Percentiles rank a stretch among this genome's conserved stretches.
Evolutionary conservation across 2,888 invertebrate genomes (phyloP).

Genomic region (Diplazon laetatorius): DNA sequence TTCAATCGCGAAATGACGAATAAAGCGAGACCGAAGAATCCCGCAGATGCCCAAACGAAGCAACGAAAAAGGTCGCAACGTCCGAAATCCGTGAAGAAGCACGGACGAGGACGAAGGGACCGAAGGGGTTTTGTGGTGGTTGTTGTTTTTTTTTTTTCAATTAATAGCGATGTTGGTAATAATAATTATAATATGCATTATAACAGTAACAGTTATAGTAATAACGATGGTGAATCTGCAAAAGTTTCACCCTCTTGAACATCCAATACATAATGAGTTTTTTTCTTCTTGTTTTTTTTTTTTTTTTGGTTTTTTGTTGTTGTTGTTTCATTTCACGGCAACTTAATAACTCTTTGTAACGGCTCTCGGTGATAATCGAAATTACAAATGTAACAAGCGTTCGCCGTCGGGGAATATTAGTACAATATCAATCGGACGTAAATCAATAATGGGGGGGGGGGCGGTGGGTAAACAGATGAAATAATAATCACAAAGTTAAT

Average conservation of each 20-base stretch:
- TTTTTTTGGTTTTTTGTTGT: conserved; percentile 29
- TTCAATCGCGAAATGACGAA: not conserved
- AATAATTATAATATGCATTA: conserved; percentile 65
- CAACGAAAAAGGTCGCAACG: not conserved
- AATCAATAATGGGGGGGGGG: too few species aligned
- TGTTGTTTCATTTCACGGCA: too few species aligned
- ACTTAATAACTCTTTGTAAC: conserved; percentile 55
- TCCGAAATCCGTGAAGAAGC: conserved; percentile 15
- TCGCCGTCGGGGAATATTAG: conserved; percentile 43
- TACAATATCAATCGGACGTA: conserved; percentile 43
- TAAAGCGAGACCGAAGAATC: conserved; percentile 1
- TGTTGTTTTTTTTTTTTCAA: conserved; percentile 47
- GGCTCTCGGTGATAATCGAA: conserved; percentile 52
- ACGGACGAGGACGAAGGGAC: conserved; percentile 53
- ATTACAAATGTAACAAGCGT: conserved; percentile 64
- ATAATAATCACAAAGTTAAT: not conserved
- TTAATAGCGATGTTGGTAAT: conserved; percentile 63
- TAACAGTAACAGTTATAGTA: conserved; percentile 67
- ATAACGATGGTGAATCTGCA: conserved; percentile 62
- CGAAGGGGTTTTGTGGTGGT: conserved; percentile 47
- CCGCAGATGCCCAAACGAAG: not conserved
- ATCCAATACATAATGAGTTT: conserved; percentile 59
- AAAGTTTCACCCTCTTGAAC: conserved; percentile 62
- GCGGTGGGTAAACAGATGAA: conserved; percentile 14
- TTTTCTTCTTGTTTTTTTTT: conserved; percentile 35